phyloP scores from a whole-genome alignment of 2,113 vertebrate genomes.

The Corythaeola cristata region DNA sequence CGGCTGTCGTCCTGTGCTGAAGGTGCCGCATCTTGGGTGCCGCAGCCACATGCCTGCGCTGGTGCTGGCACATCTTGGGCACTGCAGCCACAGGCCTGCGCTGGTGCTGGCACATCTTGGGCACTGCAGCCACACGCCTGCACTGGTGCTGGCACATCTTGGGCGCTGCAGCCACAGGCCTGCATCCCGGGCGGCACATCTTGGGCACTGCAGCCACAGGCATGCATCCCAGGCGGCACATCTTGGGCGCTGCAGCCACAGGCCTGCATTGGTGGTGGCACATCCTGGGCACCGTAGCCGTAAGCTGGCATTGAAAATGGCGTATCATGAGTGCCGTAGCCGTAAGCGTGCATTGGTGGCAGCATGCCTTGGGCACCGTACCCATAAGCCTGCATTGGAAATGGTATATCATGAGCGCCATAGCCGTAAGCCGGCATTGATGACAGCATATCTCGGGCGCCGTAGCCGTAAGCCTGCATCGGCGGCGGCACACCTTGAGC shows the following conservation, averaged over 20 bases:
- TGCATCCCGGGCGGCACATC: neutral
- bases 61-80: neutral
- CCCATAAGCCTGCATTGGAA: neutral
- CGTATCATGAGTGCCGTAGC: neutral
- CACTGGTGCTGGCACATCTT: neutral
- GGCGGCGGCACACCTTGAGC: neutral
- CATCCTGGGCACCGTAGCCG: fast-evolving
- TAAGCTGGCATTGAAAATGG: fast-evolving
- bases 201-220: neutral
- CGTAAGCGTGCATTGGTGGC: neutral
- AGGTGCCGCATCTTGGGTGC: neutral
- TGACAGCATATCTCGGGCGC: fast-evolving
- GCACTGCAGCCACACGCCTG: neutral
- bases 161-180: neutral
- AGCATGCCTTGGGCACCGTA: neutral
- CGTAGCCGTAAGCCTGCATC: neutral
- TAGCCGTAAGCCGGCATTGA: neutral
- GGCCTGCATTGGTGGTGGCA: neutral
- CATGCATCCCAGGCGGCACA: fast-evolving
- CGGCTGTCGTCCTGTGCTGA: neutral
- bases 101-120: neutral
- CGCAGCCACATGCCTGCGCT: neutral
- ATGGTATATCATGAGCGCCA: fast-evolving
- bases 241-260: neutral
- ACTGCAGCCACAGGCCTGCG: neutral